These are phyloP conservation scores for Ephestia elutella DNA, from an alignment of 1,140 invertebrate species.

Conservation along the genomic window DNA sequence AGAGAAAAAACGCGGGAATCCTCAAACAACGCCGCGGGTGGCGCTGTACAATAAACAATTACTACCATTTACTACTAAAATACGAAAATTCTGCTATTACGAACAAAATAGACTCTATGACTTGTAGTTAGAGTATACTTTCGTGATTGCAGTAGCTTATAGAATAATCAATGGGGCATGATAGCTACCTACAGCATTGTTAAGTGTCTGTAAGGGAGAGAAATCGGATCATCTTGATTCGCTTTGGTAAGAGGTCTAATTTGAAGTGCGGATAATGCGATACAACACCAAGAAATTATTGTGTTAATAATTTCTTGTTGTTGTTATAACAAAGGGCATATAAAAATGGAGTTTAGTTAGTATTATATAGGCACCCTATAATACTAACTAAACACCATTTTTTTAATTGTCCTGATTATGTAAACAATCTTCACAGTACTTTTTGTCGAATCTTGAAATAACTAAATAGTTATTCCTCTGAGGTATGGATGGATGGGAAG, in stretches of 20 bases:
- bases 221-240: constrained; percentile 15
- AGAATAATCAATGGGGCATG: constrained; percentile 14
- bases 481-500: too few relatives aligned
- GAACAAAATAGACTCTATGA: background rate
- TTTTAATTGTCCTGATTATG: too few relatives aligned
- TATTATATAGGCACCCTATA: too few relatives aligned
- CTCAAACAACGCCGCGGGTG: constrained; percentile 22
- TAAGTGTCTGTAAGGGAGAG: constrained; percentile 5
- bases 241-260: constrained; percentile 11
- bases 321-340: too few relatives aligned
- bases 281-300: background rate
- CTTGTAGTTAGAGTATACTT: background rate
- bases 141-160: background rate
- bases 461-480: too few relatives aligned
- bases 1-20: constrained; percentile 16
- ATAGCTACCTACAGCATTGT: constrained; percentile 21
- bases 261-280: constrained; percentile 3
- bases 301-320: too few relatives aligned
- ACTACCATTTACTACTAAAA: constrained; percentile 1
- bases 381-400: too few relatives aligned
- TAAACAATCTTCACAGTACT: too few relatives aligned
- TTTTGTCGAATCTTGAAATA: too few relatives aligned
- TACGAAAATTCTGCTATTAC: background rate
- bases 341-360: too few relatives aligned
- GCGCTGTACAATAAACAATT: constrained; percentile 11